These are phyloP conservation scores for Geotrupes spiniger DNA, from an alignment of 2,888 invertebrate species.

Conservation along the genomic window DNA sequence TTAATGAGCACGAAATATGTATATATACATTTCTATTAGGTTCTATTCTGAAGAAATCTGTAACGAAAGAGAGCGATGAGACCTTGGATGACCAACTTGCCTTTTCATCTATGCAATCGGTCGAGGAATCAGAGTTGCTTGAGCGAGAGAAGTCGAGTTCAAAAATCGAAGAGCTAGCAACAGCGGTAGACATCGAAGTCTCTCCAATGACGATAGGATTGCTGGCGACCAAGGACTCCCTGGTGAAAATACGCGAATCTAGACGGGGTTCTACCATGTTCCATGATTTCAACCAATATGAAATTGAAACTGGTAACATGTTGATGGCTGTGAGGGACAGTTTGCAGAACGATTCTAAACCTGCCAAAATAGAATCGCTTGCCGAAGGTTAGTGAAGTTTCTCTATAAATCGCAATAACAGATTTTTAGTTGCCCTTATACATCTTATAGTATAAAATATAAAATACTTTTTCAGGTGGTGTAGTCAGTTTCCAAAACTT, in stretches of 20 bases:
- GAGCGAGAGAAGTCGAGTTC: neutral
- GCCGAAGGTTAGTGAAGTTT: neutral
- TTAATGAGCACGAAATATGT: no score
- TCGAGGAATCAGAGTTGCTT: neutral
- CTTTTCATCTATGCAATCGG: neutral
- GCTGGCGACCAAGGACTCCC: conserved; percentile 32
- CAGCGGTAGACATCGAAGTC: conserved; percentile 7
- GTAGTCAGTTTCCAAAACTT: conserved; percentile 18
- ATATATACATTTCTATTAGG: no score
- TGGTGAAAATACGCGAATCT: conserved; percentile 29
- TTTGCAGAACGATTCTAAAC: neutral
- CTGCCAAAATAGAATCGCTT: neutral
- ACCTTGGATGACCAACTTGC: no score
- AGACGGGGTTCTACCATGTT: conserved; percentile 10
- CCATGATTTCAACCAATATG: neutral
- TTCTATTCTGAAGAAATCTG: no score
- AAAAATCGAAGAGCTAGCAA: neutral
- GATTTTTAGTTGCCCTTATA: no score
- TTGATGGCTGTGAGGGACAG: conserved; percentile 10
- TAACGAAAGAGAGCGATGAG: no score
- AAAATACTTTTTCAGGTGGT: conserved; percentile 4
- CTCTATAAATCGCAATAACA: no score
- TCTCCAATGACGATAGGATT: conserved; percentile 18
- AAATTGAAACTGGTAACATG: conserved; percentile 12
- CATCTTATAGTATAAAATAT: no score